Percentiles rank a stretch among this genome's conserved stretches.
Conservation (phyloP, 2,797 vertebrate species). For the Gephyroberyx darwinii region DNA sequence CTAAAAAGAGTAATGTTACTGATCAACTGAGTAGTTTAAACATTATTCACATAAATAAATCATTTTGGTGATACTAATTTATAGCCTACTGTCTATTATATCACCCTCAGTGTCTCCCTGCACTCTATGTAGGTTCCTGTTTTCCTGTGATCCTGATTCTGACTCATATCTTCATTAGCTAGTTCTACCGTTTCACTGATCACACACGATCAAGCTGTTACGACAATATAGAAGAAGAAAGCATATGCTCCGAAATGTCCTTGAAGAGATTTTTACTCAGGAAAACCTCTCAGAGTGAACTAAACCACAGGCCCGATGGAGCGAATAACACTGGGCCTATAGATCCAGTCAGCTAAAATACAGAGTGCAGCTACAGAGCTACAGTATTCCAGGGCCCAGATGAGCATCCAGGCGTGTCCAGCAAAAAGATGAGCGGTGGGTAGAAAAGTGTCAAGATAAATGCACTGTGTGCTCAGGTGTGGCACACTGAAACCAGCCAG, state of each 20-base stretch:
- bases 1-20: too few relatives aligned
- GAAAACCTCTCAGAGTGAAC: conserved; percentile 31
- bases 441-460: conserved; percentile 51
- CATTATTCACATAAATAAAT: too few relatives aligned
- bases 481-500: conserved; percentile 14
- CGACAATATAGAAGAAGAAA: conserved; percentile 1
- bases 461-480: conserved; percentile 37
- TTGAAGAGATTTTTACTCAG: conserved; percentile 15
- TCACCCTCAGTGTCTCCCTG: background rate
- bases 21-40: too few relatives aligned
- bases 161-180: too few relatives aligned
- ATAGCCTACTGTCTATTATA: background rate
- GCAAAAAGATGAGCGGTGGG: conserved; percentile 47
- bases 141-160: background rate
- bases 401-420: conserved; percentile 47
- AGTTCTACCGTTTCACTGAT: too few relatives aligned
- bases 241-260: background rate
- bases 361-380: conserved; percentile 36
- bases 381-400: conserved; percentile 33
- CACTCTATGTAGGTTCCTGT: background rate
- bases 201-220: conserved; percentile 11
- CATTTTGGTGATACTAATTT: conserved; percentile 20
- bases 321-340: conserved; percentile 25
- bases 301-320: conserved; percentile 24
- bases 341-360: conserved; percentile 39